Evolutionary conservation across 2,888 invertebrate genomes (phyloP), one percentile per base, ranked within the genome.

Genomic region (Mesochorus sp.): DNA sequence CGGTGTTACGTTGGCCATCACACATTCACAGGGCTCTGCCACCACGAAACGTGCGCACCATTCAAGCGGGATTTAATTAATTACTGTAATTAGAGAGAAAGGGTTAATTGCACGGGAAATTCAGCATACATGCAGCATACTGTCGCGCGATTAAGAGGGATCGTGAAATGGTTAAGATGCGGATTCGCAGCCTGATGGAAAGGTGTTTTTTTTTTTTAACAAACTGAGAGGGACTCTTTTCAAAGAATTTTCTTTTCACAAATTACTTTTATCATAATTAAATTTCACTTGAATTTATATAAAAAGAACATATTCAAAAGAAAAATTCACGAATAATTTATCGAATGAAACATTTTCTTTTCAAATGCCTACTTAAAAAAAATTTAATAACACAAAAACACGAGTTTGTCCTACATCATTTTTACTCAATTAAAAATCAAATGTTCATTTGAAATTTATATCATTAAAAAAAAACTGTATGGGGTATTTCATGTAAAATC

Each of bases 1-100:
- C 57, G 4, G 68, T 44, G 26, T 64, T 59, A 70, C 49, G 42
- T 44, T 70, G 10, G 12, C 49, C 73, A 66, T 66, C 57, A 51
- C n/a, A n/a, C 53, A 59, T 61, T 68, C 17, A 10, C 53, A 68
- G 47, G n/a, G 12, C 21, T 12, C 55, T 5, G 8, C 51, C 14
- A 1, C 28, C 10, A 5, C 53, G 17, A 21, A 12, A 21, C 19
- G 51, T n/a, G n/a, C 37, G 3, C 57, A 24, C 68, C 49, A 73
- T 77, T 77, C 73, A 73, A 68, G 39, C 64, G 39, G 62, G 47
- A 57, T 77, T 73, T 68, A 77, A 77, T 73, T 77, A 73, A 77
- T 77, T 64, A 44, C 77, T 34, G 55, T 49, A 68, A 77, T 73
- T 77, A 68, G 51, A 42, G 55, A 24, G 53, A 34, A 34, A n/a